Percentiles rank a stretch among this genome's conserved stretches.
Evolutionary conservation across 1,140 invertebrate genomes (phyloP).

Genomic region (Anoplolepis gracilipes): DNA sequence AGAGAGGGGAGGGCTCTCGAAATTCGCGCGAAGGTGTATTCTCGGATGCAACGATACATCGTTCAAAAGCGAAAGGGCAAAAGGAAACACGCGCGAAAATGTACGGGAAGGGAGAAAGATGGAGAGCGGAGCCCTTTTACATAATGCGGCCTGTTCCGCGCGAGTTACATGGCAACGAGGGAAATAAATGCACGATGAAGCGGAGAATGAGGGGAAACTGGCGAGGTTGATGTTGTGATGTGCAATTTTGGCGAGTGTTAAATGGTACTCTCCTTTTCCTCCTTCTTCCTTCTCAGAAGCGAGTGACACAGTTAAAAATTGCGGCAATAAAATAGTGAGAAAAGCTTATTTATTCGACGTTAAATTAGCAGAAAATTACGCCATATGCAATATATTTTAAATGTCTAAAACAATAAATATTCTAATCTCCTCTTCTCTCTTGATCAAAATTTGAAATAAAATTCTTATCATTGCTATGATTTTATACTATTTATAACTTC

Average conservation of each 20-base stretch:
- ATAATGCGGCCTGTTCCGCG: slow-evolving; percentile 46
- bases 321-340: neutral
- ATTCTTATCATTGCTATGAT: neutral
- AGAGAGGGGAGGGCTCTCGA: neutral
- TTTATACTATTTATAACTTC: neutral
- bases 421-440: neutral
- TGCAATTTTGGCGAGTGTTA: slow-evolving; percentile 8
- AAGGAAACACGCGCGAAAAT: slow-evolving; percentile 53
- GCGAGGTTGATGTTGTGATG: slow-evolving; percentile 30
- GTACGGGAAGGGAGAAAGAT: neutral
- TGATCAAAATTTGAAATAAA: neutral
- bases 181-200: slow-evolving; percentile 67
- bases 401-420: neutral
- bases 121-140: slow-evolving; percentile 31
- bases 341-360: neutral
- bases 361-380: neutral
- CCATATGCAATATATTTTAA: neutral
- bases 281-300: neutral
- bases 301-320: neutral
- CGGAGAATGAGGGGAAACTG: slow-evolving; percentile 23
- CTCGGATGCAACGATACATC: slow-evolving; percentile 43
- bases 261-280: neutral
- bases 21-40: slow-evolving; percentile 54
- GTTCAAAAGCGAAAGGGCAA: slow-evolving; percentile 64
- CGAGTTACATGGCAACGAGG: slow-evolving; percentile 39